Base-by-base conservation (phyloP, 2,888 invertebrate genomes). In the Copidosoma aretas region DNA sequence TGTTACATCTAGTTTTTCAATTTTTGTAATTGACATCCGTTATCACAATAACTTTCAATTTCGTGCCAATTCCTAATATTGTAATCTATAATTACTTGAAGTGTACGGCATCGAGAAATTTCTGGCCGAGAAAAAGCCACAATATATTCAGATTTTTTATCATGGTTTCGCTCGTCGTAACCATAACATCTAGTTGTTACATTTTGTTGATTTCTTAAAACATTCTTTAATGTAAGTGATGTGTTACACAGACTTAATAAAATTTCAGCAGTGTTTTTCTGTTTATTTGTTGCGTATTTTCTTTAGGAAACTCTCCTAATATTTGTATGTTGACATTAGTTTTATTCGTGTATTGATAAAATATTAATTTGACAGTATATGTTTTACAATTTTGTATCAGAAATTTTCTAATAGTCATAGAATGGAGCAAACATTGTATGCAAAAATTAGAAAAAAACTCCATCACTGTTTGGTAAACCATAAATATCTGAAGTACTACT, bases 31-130 rank as follows among this genome's bases (percentile, higher is more conserved):
- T 24, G 46, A 25, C 46, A 49, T 24, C 10, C 60, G 22, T 60
- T 60, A n/a, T 51, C 32, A 57, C 39, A 60, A 51, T 57, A 71
- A 65, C 67, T 71, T 56, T 70, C 62, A 58, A 65, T 64, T 17
- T 61, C 67, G 8, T 57, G 19, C 57, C 41, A 57, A 41, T 57
- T 41, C 8, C 21, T 21, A 57, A 57, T 57, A 57, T 57, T 57
- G 14, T 57, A 57, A 57, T 57, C 57, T 41, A 57, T 57, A 5
- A 57, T 57, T 57, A 41, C 8, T 41, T 57, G 57, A 39, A 57
- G 39, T 19, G 41, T 57, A 57, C 39, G 19, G 19, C 19, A 12
- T 54, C 22, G 53, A 10, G 14, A 14, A 41, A 22, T 41, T 19
- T 57, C 41, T 41, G 57, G 57, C 14, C 39, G 19, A 14, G 10